Evolutionary conservation across 2,797 vertebrate genomes (phyloP), one percentile per base, ranked within the genome.

Genomic region (Schizopygopsis pylzovi): DNA sequence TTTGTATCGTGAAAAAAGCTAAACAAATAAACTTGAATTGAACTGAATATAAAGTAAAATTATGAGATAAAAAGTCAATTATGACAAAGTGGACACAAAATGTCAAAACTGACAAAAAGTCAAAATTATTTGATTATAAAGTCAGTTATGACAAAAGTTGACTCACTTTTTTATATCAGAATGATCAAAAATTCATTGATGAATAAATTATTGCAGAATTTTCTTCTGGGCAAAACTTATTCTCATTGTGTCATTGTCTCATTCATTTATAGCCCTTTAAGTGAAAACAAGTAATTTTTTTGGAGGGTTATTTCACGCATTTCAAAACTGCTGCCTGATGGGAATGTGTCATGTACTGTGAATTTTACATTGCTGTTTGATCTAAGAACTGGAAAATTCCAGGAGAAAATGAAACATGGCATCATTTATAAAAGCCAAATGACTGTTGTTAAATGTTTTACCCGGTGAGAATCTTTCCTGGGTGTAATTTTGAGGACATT

Each of bases 271-370:
- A 49, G 4, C 56, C 15, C 49, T 73, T 43, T 28, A 82, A 72
- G 39, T 59, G 4, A 10, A 67, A 67, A 37, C 28, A 81, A 81
- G 7, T 15, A 1, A 33, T 33, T 67, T 70, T 72, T 70, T 82
- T 59, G 20, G 12, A 52, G 67, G 45, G 39, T 72, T 83, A 52
- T 84, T 86, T 79, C 79, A 84, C 4, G 47, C 83, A 79, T 52
- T 72, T 87, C n/a, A 77, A 73, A 73, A 20, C 33, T 49, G 22
- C 20, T 45, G 41, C 56, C 9, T 45, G 41, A 39, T 43, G 47
- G 56, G 13, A 75, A 13, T 22, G n/a, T 45, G 22, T 72, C 18
- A 71, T 41, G 12, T 84, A 15, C 7, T n/a, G 56, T 76, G 25
- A 78, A 56, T 39, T 63, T 67, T 61, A 20, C 80, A 71, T 61